phyloP scores from a whole-genome alignment of 2,888 invertebrate species.

The Athetis lepigone region DNA sequence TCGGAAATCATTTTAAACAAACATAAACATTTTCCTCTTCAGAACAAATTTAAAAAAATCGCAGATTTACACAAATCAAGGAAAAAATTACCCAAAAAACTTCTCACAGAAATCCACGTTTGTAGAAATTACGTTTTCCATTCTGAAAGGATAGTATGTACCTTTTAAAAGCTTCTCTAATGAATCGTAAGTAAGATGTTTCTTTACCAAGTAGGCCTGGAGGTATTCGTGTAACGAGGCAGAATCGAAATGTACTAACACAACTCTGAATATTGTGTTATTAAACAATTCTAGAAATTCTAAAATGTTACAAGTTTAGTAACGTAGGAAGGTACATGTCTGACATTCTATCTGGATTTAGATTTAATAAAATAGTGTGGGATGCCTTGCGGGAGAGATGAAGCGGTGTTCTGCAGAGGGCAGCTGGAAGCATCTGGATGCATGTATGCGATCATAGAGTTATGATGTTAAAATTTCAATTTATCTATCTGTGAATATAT shows the following conservation, averaged over 20 bases:
- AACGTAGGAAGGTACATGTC: neutral
- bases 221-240: neutral
- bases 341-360: neutral
- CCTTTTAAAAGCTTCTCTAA: conserved; percentile 24
- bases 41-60: conserved; percentile 15
- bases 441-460: no score
- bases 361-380: neutral
- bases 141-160: neutral
- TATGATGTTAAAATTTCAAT: no score
- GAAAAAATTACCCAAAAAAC: neutral
- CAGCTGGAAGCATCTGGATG: no score
- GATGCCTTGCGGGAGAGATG: no score
- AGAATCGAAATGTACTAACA: neutral
- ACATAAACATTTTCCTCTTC: neutral
- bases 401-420: no score
- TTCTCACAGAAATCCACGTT: neutral
- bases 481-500: no score
- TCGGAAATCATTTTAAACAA: neutral
- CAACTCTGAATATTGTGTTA: neutral
- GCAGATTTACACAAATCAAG: neutral
- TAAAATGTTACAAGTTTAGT: conserved; percentile 14
- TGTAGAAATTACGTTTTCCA: neutral
- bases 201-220: neutral
- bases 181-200: conserved; percentile 9
- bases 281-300: conserved; percentile 8